Percentiles rank a stretch among this genome's conserved stretches.
These are phyloP conservation scores for Glossophaga mutica DNA, from an alignment of 2,797 vertebrate genomes.

Conservation along the genomic window DNA sequence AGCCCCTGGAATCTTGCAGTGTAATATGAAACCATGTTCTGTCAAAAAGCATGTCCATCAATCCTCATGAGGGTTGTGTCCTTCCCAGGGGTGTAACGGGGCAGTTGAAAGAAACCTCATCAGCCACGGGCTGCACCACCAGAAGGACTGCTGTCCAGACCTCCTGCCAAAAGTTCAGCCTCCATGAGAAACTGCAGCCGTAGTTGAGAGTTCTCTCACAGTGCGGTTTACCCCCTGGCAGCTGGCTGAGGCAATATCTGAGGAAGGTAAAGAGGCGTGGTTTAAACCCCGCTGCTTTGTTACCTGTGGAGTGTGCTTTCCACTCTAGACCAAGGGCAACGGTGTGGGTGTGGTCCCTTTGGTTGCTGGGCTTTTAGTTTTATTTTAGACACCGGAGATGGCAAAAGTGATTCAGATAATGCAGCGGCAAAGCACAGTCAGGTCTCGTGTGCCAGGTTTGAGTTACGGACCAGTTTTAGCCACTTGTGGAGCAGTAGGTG, in stretches of 20 bases:
- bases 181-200: constrained; percentile 76
- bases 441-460: background rate
- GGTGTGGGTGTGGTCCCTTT: constrained; percentile 64
- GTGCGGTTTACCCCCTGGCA: constrained; percentile 76
- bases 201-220: constrained; percentile 78
- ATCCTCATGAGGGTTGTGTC: constrained; percentile 79
- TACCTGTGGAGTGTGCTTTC: constrained; percentile 72
- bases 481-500: background rate
- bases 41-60: constrained; percentile 71
- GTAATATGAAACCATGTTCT: constrained; percentile 72
- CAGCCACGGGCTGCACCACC: constrained; percentile 76
- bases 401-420: constrained; percentile 1
- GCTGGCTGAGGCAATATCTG: constrained; percentile 78
- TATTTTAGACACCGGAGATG: constrained; percentile 26
- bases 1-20: constrained; percentile 68
- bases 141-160: constrained; percentile 78
- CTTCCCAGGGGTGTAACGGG: constrained; percentile 79
- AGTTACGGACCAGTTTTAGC: background rate
- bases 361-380: constrained; percentile 58
- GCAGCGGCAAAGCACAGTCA: constrained; percentile 17
- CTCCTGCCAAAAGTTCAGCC: constrained; percentile 78
- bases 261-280: constrained; percentile 78
- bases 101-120: constrained; percentile 76
- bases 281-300: constrained; percentile 73
- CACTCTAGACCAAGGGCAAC: constrained; percentile 57